A percentile compares a stretch with the other conserved stretches of the same genome.
These are phyloP conservation scores for Alethe castanea DNA, from an alignment of 2,113 vertebrate species.

Conservation along the genomic window DNA sequence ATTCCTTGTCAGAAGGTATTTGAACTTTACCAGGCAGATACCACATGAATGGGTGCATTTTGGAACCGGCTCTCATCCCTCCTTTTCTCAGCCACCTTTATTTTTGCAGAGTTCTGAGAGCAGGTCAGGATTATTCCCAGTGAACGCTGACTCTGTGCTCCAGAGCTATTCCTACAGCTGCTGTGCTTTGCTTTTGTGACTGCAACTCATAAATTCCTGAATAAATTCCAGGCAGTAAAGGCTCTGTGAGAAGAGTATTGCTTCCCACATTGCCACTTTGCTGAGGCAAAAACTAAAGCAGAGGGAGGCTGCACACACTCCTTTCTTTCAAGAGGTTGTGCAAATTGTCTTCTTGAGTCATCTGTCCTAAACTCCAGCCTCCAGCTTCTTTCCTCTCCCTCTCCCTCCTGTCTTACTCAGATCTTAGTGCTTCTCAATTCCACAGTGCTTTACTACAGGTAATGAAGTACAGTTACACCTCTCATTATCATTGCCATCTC, in stretches of 20 bases:
- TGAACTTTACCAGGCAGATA: not conserved
- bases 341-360: not conserved
- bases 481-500: not conserved
- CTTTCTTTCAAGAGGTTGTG: not conserved
- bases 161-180: not conserved
- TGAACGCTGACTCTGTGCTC: not conserved
- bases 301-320: not conserved
- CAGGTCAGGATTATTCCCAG: not conserved
- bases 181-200: not conserved
- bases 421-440: not conserved
- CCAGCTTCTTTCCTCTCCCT: not conserved
- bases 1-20: not conserved
- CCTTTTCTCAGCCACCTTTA: not conserved
- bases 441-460: not conserved
- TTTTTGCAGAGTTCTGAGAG: not conserved
- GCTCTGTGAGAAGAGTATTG: not conserved
- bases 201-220: not conserved
- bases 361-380: not conserved
- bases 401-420: not conserved
- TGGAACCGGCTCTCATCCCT: not conserved
- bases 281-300: not conserved
- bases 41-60: not conserved
- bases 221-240: not conserved
- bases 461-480: conserved; percentile 19
- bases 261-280: not conserved